Evolutionary conservation across 2,888 invertebrate genomes (phyloP), one percentile per base, ranked within the genome.

Genomic region (Tolmerus cingulatus): DNA sequence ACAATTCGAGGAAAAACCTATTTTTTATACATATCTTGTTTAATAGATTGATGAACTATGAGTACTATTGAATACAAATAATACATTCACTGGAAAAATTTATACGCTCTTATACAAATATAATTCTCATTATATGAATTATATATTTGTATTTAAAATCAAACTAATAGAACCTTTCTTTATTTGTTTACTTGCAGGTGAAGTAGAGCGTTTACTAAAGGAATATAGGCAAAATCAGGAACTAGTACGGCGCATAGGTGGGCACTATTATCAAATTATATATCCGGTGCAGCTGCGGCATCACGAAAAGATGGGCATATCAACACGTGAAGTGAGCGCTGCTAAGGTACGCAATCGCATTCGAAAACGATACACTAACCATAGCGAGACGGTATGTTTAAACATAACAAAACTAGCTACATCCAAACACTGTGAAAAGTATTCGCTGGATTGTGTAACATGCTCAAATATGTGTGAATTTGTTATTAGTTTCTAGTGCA

Each of bases 271-370:
- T 94, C 97, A 98, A 94, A 97, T 98, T 93, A 97, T 98, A 91
- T 98, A 97, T 94, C 98, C 98, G 90, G 97, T 97, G 90, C 98
- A 98, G 94, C 94, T 97, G 93, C 95, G 97, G 89, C 97, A 98
- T 93, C 97, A 98, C 95, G 97, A 97, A 94, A 97, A 97, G 94
- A 97, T 98, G 96, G 98, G 97, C 93, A 97, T 98, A 93, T 97
- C 97, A 90, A 98, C 98, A 90, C 95, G 98, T 93, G 97, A 97
- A 94, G 96, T 97, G 93, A 96, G 96, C 94, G 95, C 95, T 92
- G 95, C 96, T 93, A 97, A 97, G 97, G 97, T 97, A 94, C 94
- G 94, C 92, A 93, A 93, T 92, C 93, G 92, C 90, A 90, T 91
- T 90, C 91, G 91, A 91, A 92, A 92, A 91, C 91, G 92, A 91